These are phyloP conservation scores for Amiota communis DNA, from an alignment of 2,888 invertebrate genomes.

Conservation along the genomic window DNA sequence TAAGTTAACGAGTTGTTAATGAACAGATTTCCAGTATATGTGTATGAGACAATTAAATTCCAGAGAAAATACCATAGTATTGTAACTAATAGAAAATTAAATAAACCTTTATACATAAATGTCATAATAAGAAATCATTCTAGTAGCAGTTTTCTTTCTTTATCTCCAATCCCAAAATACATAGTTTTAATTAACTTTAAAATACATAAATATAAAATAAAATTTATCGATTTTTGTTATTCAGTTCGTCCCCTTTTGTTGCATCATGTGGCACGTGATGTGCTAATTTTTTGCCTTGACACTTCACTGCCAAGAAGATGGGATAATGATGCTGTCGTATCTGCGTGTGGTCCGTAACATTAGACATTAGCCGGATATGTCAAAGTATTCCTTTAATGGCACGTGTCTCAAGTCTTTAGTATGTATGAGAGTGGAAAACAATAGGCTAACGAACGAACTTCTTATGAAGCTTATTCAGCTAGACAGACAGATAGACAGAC, in stretches of 20 bases:
- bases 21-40: conserved; percentile 36
- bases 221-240: neutral
- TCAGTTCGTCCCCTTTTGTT: neutral
- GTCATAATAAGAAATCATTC: too few species aligned
- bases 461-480: too few species aligned
- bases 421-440: conserved; percentile 32
- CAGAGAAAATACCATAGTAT: too few species aligned
- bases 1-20: conserved; percentile 50
- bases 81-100: too few species aligned
- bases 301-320: conserved; percentile 51
- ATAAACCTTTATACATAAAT: too few species aligned
- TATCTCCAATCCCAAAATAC: neutral
- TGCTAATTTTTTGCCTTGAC: conserved; percentile 63
- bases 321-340: conserved; percentile 22
- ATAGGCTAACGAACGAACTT: conserved; percentile 32
- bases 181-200: neutral
- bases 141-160: too few species aligned
- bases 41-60: too few species aligned
- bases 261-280: conserved; percentile 60
- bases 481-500: too few species aligned
- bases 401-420: conserved; percentile 51
- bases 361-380: conserved; percentile 59
- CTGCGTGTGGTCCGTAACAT: conserved; percentile 56
- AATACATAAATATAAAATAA: neutral
- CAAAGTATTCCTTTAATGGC: conserved; percentile 61